phyloP scores from a whole-genome alignment of 2,888 invertebrate species.

The Hydriomena furcata region DNA sequence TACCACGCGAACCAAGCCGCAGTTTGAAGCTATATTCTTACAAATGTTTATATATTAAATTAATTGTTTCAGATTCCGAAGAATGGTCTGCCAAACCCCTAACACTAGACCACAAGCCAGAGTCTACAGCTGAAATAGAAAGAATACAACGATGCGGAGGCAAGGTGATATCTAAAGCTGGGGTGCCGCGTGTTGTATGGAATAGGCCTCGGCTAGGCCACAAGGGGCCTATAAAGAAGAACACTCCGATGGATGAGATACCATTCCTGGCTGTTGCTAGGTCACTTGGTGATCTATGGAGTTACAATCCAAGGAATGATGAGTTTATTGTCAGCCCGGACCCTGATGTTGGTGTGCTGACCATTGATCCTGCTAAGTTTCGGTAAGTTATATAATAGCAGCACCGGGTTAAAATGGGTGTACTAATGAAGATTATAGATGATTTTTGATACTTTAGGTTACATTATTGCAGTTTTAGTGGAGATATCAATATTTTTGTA shows the following conservation, averaged over 20 bases:
- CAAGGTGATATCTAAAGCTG: constrained; percentile 88
- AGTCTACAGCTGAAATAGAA: constrained; percentile 91
- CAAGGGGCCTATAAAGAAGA: constrained; percentile 93
- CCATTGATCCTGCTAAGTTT: constrained; percentile 90
- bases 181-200: constrained; percentile 98
- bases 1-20: too few species aligned
- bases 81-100: constrained; percentile 92
- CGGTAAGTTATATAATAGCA: constrained; percentile 56
- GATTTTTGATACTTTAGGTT: too few species aligned
- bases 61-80: constrained; percentile 81
- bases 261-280: constrained; percentile 98
- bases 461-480: too few species aligned
- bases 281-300: constrained; percentile 98
- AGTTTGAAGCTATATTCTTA: too few species aligned
- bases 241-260: constrained; percentile 96
- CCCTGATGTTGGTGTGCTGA: constrained; percentile 95
- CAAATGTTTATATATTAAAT: too few species aligned
- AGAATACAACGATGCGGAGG: constrained; percentile 93
- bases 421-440: too few species aligned
- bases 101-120: constrained; percentile 98
- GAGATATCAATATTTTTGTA: too few species aligned
- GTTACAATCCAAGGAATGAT: constrained; percentile 95
- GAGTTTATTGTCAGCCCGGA: constrained; percentile 99
- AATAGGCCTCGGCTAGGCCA: constrained; percentile 93
- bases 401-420: too few species aligned